Evolutionary conservation across 2,888 invertebrate genomes (phyloP), one percentile per base, ranked within the genome.

Genomic region (Hypomecis punctinalis): DNA sequence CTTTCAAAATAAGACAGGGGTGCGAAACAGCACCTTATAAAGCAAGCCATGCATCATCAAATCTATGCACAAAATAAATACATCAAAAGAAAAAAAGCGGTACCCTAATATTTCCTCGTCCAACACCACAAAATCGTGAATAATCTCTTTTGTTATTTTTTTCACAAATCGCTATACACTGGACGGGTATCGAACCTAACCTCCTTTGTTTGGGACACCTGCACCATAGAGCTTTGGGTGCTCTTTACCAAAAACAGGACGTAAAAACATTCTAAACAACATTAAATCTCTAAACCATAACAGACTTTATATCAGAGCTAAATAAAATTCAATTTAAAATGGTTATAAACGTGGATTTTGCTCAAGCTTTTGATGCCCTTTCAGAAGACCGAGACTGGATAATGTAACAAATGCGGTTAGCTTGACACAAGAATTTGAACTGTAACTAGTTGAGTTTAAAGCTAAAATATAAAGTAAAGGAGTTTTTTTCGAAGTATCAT

Each of bases 191-290:
- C 86, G 85, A 91, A 90, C 80, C 84, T 80, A 78, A 83, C 79
- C 84, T 81, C 54, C 90, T 86, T 91, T 91, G 91, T 91, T 86
- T 68, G 74, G 82, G 80, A 91, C 92, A 92, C 92, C 91, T 92
- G 91, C 91, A 84, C 83, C 78, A 85, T 89, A 81, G 81, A 85
- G 82, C 84, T 76, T 79, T 89, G 89, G 91, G 91, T 90, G 91
- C 90, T 85, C 85, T 90, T 89, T 83, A 82, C 71, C 66, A 73
- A 72, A 59, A 68, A 55, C 78, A 74, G 89, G 86, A 89, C 86
- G 61, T 52, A 13, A 80, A 67, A 89, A 82, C 42, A 76, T 59
- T 72, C 0, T 78, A 86, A 60, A 45, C 65, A 5, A 37, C 10
- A 3, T 1, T 4, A 23, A 9, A 36, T 0, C 0, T 2, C 5